Evolutionary conservation across 2,797 vertebrate species (phyloP).

Genomic region (Parambassis ranga): DNA sequence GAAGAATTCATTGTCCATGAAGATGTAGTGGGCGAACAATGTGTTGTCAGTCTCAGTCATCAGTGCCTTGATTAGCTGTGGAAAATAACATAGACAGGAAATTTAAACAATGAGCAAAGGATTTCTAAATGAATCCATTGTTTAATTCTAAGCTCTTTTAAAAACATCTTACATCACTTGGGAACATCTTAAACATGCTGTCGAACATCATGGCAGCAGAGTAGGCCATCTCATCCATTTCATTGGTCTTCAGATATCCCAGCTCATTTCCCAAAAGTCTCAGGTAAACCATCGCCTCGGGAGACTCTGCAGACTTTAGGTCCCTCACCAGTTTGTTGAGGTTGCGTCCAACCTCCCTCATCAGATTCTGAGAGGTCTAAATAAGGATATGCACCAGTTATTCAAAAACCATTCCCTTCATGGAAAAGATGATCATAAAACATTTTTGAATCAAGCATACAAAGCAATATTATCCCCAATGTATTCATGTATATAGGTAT

Average conservation of each 20-base stretch:
- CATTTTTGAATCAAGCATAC: too few relatives aligned
- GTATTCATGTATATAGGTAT: too few relatives aligned
- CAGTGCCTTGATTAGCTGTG: constrained; percentile 82
- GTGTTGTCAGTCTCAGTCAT: constrained; percentile 81
- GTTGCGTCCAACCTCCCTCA: constrained; percentile 82
- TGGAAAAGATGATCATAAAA: background rate
- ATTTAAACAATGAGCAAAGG: background rate
- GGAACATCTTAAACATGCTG: constrained; percentile 76
- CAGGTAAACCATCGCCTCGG: constrained; percentile 91
- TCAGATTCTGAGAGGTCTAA: constrained; percentile 78
- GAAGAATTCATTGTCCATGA: constrained; percentile 95
- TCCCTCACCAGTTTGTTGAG: constrained; percentile 86
- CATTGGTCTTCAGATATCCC: constrained; percentile 88
- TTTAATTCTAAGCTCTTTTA: background rate
- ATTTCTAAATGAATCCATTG: background rate
- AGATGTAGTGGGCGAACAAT: constrained; percentile 93
- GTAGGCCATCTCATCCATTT: constrained; percentile 78
- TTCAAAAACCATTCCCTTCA: background rate
- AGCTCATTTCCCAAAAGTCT: constrained; percentile 91
- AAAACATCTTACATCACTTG: constrained; percentile 57
- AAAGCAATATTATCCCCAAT: too few relatives aligned
- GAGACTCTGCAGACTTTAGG: constrained; percentile 77
- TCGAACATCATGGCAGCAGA: constrained; percentile 73
- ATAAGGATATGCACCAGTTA: background rate
- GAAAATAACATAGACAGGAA: constrained; percentile 1